phyloP scores from a whole-genome alignment of 2,113 vertebrate species.

The Ageneiosus marmoratus region DNA sequence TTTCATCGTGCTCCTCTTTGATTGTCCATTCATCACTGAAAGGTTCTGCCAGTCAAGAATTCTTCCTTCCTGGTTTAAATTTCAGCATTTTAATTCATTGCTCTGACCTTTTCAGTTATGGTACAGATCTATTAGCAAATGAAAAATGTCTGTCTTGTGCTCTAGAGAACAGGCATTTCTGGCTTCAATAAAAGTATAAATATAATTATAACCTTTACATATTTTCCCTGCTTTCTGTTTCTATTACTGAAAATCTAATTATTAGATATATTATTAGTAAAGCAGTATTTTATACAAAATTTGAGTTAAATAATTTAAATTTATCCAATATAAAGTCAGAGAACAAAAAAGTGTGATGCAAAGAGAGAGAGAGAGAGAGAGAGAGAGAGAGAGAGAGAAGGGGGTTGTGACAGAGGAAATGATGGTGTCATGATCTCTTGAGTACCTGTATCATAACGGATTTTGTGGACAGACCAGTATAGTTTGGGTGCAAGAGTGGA shows the following conservation, averaged over 20 bases:
- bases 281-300: background rate
- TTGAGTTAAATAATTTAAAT: background rate
- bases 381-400: slow-evolving; percentile 22
- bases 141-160: no score
- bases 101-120: background rate
- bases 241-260: background rate
- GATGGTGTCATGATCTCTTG: slow-evolving; percentile 60
- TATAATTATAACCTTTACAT: background rate
- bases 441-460: slow-evolving; percentile 62
- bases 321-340: background rate
- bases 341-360: slow-evolving; percentile 41
- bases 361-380: slow-evolving; percentile 19
- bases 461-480: slow-evolving; percentile 46
- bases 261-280: background rate
- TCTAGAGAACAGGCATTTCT: no score
- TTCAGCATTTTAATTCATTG: background rate
- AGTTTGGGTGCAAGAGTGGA: slow-evolving; percentile 42
- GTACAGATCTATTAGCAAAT: background rate
- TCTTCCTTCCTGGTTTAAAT: no score
- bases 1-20: background rate
- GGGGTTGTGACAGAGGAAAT: slow-evolving; percentile 61
- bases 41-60: background rate
- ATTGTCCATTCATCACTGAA: background rate
- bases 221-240: background rate
- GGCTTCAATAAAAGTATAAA: no score